These are phyloP conservation scores for Drosophila sechellia DNA, from an alignment of 1,140 invertebrate genomes.

Conservation along the genomic window DNA sequence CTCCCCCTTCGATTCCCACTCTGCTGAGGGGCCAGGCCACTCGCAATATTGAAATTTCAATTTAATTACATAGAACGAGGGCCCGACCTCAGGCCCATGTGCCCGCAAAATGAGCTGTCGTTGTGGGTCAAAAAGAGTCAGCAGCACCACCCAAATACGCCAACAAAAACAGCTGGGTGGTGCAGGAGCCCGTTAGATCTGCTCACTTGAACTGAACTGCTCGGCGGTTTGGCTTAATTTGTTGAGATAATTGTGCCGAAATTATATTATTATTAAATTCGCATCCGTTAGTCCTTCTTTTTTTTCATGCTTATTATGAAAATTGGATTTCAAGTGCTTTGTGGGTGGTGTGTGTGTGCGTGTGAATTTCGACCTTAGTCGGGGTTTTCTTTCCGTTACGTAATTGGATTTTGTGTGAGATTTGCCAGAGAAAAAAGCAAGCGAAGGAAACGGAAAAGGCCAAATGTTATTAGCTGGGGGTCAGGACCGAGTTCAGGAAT, in stretches of 20 bases:
- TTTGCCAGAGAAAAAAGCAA: constrained; percentile 44
- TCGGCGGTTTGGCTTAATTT: constrained; percentile 78
- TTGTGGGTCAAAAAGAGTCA: constrained; percentile 46
- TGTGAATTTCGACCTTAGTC: constrained; percentile 68
- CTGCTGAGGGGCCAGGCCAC: constrained; percentile 24
- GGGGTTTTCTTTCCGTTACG: constrained; percentile 54
- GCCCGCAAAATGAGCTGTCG: constrained; percentile 68
- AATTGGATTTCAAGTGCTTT: constrained; percentile 76
- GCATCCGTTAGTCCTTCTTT: constrained; percentile 54
- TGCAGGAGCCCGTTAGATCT: constrained; percentile 32
- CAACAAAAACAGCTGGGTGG: constrained; percentile 7
- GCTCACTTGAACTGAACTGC: constrained; percentile 60
- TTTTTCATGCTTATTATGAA: constrained; percentile 70
- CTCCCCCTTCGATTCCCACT: no score
- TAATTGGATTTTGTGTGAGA: constrained; percentile 78
- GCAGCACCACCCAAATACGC: not conserved
- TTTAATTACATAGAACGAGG: constrained; percentile 78
- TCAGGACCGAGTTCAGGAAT: constrained; percentile 27
- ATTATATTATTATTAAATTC: constrained; percentile 82
- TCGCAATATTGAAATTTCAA: constrained; percentile 83
- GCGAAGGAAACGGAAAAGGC: constrained; percentile 36
- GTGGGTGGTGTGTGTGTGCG: constrained; percentile 15
- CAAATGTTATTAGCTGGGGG: constrained; percentile 60
- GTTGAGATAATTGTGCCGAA: constrained; percentile 79
- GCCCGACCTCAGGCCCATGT: constrained; percentile 53